These are phyloP conservation scores for Cerastis rubricosa DNA, from an alignment of 2,888 invertebrate genomes.

Conservation along the genomic window DNA sequence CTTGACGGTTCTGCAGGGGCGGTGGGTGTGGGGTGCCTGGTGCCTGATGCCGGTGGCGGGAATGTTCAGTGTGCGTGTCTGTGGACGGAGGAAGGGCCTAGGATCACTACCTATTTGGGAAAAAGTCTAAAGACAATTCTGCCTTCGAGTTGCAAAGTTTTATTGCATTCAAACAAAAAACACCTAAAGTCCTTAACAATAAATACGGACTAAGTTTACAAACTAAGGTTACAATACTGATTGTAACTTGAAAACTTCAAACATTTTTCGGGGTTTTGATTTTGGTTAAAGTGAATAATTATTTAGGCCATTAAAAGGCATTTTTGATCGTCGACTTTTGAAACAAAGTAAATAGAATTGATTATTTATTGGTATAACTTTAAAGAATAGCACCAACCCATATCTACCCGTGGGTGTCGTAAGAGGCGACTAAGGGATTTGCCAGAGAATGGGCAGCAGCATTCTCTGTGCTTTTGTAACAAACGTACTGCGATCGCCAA, in stretches of 20 bases:
- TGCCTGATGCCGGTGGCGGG: neutral
- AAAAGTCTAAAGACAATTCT: neutral
- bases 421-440: no score
- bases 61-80: conserved; percentile 13
- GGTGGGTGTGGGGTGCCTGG: conserved; percentile 14
- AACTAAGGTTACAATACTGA: neutral
- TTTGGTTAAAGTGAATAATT: neutral
- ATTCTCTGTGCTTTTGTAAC: no score
- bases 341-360: neutral
- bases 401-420: no score
- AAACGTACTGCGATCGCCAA: no score
- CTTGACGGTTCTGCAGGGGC: conserved; percentile 27
- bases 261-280: neutral
- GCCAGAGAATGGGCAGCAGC: no score
- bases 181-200: neutral
- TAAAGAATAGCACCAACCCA: no score
- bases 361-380: neutral
- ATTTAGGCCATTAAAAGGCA: neutral
- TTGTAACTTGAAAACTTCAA: neutral
- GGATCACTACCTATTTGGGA: neutral
- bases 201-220: neutral
- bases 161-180: neutral
- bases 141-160: neutral
- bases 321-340: neutral
- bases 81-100: neutral